Conservation (phyloP, 2,888 invertebrate species). For the Melinaea marsaeus region DNA sequence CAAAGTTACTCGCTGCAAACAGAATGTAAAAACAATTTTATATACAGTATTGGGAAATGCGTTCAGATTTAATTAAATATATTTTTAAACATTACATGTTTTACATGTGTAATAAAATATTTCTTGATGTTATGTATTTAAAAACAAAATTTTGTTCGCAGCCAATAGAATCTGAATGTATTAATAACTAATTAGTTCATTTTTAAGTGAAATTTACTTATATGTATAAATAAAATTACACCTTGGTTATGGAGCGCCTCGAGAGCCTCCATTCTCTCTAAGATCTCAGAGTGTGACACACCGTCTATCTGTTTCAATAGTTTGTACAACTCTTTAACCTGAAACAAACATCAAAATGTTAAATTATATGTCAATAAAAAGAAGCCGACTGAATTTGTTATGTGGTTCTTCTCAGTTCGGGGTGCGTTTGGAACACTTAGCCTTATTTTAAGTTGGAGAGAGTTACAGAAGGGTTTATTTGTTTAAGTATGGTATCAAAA, state of each 20-base stretch:
- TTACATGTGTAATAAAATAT: background rate
- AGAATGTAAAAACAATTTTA: conserved; percentile 6
- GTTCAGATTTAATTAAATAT: background rate
- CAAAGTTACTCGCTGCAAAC: conserved; percentile 88
- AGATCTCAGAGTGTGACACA: conserved; percentile 83
- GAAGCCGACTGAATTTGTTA: background rate
- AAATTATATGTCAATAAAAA: background rate
- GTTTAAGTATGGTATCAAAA: background rate
- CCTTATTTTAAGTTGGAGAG: too few relatives aligned
- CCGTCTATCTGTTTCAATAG: conserved; percentile 91
- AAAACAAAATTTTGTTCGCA: background rate
- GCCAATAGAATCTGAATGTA: too few relatives aligned
- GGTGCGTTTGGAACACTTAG: too few relatives aligned
- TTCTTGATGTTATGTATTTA: background rate
- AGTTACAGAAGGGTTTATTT: background rate
- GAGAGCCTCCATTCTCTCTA: conserved; percentile 91
- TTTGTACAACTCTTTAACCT: conserved; percentile 92
- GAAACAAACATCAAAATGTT: conserved; percentile 22
- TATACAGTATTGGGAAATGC: background rate
- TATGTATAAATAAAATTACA: conserved; percentile 47
- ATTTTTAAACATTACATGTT: background rate
- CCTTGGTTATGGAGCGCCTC: conserved; percentile 94
- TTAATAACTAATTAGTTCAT: too few relatives aligned
- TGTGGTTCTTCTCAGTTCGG: too few relatives aligned
- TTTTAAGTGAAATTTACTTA: background rate